Conservation (phyloP, 35 echinoderm and acorn worm genomes). For the Lytechinus pictus region DNA sequence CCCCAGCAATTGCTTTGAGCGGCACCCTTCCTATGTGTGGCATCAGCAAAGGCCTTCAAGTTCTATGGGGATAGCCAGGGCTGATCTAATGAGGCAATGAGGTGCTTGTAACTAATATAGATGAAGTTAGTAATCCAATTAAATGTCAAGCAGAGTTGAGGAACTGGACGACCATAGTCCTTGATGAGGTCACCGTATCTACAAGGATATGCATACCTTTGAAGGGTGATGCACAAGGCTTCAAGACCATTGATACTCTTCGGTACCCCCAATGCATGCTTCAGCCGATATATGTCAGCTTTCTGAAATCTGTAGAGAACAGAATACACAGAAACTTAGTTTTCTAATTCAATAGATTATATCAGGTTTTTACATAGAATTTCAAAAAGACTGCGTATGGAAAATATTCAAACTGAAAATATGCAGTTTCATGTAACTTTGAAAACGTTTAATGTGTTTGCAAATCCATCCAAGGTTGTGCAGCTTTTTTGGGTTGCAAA, state of each 20-base stretch:
- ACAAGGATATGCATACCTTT: slow-evolving; percentile 62
- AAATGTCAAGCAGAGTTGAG: slow-evolving; percentile 64
- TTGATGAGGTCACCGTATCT: slow-evolving; percentile 73
- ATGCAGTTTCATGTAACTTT: no score
- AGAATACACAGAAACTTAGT: neutral
- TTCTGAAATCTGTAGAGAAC: slow-evolving; percentile 52
- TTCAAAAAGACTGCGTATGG: no score
- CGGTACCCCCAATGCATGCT: slow-evolving; percentile 59
- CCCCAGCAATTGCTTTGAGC: slow-evolving; percentile 86
- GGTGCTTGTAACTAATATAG: slow-evolving; percentile 46
- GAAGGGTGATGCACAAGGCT: slow-evolving; percentile 57
- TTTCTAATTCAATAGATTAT: no score
- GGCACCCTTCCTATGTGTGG: slow-evolving; percentile 60
- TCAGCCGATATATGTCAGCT: slow-evolving; percentile 51
- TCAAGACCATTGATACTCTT: slow-evolving; percentile 57
- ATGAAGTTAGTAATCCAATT: slow-evolving; percentile 64
- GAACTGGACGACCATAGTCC: slow-evolving; percentile 51
- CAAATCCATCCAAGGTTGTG: no score
- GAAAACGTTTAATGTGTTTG: no score
- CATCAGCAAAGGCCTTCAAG: slow-evolving; percentile 60
- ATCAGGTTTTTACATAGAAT: no score
- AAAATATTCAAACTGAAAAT: no score
- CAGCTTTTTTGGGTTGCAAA: no score
- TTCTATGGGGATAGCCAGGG: slow-evolving; percentile 54
- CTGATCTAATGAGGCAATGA: slow-evolving; percentile 55